Percentiles rank a stretch among this genome's conserved stretches.
Evolutionary conservation across 2,797 vertebrate genomes (phyloP).

Genomic region (Emydoidea blandingii): DNA sequence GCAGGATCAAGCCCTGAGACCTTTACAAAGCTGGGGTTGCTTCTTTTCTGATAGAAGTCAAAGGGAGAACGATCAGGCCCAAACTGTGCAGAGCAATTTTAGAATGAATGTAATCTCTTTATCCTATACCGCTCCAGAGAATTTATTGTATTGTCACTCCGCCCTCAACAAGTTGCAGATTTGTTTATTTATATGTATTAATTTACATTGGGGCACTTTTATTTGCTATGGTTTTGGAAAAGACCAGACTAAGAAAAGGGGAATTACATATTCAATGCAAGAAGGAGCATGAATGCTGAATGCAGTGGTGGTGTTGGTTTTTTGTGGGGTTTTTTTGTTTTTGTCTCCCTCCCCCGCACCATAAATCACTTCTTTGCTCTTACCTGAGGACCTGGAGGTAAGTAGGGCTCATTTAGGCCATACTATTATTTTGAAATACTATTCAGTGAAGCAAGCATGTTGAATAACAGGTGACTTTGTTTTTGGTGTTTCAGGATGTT

Average conservation of each 20-base stretch:
- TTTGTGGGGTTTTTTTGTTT: neutral
- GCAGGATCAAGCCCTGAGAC: too few relatives aligned
- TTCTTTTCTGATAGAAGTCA: neutral
- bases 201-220: neutral
- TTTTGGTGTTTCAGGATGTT: neutral
- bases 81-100: neutral
- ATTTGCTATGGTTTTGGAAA: neutral
- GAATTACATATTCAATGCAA: neutral
- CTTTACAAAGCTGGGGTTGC: neutral
- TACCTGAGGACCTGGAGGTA: neutral
- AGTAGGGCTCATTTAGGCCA: neutral
- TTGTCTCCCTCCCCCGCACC: too few relatives aligned
- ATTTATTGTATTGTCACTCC: neutral
- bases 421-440: neutral
- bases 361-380: neutral
- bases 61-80: neutral
- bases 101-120: neutral
- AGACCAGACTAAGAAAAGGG: neutral
- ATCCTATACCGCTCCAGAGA: neutral
- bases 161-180: neutral
- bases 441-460: neutral
- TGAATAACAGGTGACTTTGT: neutral
- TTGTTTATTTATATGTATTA: neutral
- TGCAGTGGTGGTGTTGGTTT: neutral
- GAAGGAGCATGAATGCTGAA: neutral